phyloP scores from a whole-genome alignment of 2,797 vertebrate species.

The Hyperoplus lanceolatus region DNA sequence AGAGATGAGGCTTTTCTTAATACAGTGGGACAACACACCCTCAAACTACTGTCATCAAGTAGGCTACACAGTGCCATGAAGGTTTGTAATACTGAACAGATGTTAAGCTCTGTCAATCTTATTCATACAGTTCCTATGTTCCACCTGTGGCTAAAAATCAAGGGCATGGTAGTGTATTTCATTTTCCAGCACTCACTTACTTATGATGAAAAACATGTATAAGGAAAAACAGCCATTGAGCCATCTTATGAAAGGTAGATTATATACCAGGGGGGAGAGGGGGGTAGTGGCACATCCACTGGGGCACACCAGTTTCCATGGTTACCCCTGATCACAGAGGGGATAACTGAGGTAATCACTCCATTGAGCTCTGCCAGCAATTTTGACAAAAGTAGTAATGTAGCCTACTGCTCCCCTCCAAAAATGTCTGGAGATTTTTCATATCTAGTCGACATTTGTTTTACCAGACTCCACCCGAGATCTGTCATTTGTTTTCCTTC shows the following conservation, averaged over 20 bases:
- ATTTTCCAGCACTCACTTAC: not conserved
- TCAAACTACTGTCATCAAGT: conserved; percentile 13
- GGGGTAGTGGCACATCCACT: conserved; percentile 61
- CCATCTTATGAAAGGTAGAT: conserved; percentile 49
- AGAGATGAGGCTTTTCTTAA: conserved; percentile 31
- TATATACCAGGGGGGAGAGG: conserved; percentile 44
- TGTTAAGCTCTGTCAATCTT: conserved; percentile 17
- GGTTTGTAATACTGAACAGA: not conserved
- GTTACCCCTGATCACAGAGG: conserved; percentile 79
- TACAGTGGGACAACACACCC: conserved; percentile 22
- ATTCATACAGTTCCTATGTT: not conserved
- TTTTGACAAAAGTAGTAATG: conserved; percentile 68
- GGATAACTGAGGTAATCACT: conserved; percentile 80
- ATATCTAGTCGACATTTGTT: conserved; percentile 36
- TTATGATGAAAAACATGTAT: conserved; percentile 8
- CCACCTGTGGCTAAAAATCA: conserved; percentile 8
- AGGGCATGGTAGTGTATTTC: not conserved
- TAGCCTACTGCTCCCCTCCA: conserved; percentile 47
- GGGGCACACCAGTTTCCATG: conserved; percentile 84
- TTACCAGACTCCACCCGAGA: not conserved
- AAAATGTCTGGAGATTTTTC: conserved; percentile 31
- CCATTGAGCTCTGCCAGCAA: conserved; percentile 67
- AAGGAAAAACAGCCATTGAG: conserved; percentile 25
- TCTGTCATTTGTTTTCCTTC: not conserved
- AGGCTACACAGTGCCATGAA: not conserved